phyloP scores from a whole-genome alignment of 1,140 invertebrate genomes.

The Diploscapter pachys region DNA sequence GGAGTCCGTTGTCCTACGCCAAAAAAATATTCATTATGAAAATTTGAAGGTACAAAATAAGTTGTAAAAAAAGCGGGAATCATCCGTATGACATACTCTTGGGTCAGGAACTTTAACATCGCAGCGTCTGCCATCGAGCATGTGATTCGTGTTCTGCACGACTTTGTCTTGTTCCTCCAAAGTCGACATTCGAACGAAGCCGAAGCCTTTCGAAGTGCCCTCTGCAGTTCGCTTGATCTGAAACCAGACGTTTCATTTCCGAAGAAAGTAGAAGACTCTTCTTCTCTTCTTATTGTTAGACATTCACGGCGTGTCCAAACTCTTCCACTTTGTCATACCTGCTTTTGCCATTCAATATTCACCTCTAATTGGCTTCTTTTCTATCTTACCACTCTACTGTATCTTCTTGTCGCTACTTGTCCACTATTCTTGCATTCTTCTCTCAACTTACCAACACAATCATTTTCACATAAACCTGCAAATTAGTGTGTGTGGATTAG shows the following conservation, averaged over 20 bases:
- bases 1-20: too few relatives aligned
- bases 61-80: too few relatives aligned
- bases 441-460: neutral
- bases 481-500: too few relatives aligned
- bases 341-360: too few relatives aligned
- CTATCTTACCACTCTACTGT: too few relatives aligned
- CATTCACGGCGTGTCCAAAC: too few relatives aligned
- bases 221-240: constrained; percentile 28
- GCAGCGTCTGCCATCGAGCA: constrained; percentile 20
- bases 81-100: constrained; percentile 8
- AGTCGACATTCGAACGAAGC: constrained; percentile 29
- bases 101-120: constrained; percentile 33
- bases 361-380: too few relatives aligned
- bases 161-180: constrained; percentile 34
- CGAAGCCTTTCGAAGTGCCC: constrained; percentile 32
- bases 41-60: too few relatives aligned
- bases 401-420: neutral
- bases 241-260: neutral
- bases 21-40: too few relatives aligned
- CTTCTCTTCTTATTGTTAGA: too few relatives aligned
- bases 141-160: constrained; percentile 6
- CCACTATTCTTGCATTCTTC: neutral
- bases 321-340: too few relatives aligned
- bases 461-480: neutral
- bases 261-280: too few relatives aligned